These are phyloP conservation scores for Neopipo cinnamomea DNA, from an alignment of 2,113 vertebrate genomes.

Conservation along the genomic window DNA sequence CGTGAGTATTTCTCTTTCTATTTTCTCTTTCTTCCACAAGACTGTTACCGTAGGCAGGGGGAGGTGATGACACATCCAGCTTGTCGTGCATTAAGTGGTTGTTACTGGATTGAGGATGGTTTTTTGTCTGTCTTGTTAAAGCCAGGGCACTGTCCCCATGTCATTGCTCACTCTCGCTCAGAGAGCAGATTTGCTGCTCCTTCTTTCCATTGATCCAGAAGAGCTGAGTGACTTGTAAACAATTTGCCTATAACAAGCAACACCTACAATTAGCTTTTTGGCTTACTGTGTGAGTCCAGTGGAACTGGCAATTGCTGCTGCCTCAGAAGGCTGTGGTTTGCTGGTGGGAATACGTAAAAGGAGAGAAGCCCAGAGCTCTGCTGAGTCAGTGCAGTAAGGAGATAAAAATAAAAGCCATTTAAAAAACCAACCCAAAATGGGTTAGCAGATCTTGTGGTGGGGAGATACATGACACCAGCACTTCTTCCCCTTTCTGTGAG, in stretches of 20 bases:
- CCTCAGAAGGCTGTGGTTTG: slow-evolving; percentile 36
- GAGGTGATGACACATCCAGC: background rate
- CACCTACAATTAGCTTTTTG: background rate
- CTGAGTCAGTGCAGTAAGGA: slow-evolving; percentile 9
- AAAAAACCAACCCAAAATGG: background rate
- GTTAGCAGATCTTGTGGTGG: background rate
- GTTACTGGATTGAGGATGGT: background rate
- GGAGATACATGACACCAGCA: background rate
- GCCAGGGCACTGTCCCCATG: background rate
- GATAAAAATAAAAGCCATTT: background rate
- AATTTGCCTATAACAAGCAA: background rate
- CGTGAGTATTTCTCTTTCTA: slow-evolving; percentile 78
- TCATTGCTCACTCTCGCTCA: background rate
- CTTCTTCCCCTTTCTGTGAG: background rate
- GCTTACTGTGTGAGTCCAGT: background rate
- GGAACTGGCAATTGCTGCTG: background rate
- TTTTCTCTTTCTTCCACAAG: background rate
- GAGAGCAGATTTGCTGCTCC: background rate
- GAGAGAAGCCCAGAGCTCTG: background rate
- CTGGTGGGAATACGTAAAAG: background rate
- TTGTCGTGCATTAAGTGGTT: background rate
- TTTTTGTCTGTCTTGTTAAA: background rate
- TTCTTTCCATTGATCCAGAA: background rate
- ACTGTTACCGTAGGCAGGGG: background rate
- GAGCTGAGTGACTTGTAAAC: background rate